Evolutionary conservation across 2,797 vertebrate genomes (phyloP).

Genomic region (Danio kyathit): DNA sequence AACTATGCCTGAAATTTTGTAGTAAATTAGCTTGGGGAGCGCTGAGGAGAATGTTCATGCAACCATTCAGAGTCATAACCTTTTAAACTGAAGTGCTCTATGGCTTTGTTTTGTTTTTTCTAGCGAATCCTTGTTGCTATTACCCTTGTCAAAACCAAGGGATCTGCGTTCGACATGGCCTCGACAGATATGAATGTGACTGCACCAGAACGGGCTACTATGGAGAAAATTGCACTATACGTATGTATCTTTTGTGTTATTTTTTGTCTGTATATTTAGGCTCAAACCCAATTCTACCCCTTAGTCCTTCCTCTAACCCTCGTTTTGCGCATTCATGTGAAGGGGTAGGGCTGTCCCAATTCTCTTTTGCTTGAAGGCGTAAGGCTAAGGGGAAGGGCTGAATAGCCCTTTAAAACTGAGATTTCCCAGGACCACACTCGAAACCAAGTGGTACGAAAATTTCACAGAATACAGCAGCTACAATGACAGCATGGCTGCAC

Average conservation of each 20-base stretch:
- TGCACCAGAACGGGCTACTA: conserved; percentile 90
- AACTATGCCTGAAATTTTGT: not conserved
- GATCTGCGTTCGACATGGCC: conserved; percentile 84
- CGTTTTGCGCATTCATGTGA: too few species aligned
- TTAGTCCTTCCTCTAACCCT: too few species aligned
- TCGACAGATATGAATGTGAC: conserved; percentile 86
- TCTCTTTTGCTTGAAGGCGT: too few species aligned
- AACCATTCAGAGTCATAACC: not conserved
- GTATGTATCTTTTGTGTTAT: conserved; percentile 79
- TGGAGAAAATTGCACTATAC: conserved; percentile 88
- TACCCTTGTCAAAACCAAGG: conserved; percentile 94
- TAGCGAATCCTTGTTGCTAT: conserved; percentile 94
- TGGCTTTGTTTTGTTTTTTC: not conserved
- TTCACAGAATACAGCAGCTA: too few species aligned
- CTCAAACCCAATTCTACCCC: too few species aligned
- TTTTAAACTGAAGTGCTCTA: not conserved
- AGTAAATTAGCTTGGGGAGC: not conserved
- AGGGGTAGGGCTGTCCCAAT: too few species aligned
- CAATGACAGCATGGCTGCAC: too few species aligned
- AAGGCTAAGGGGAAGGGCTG: too few species aligned
- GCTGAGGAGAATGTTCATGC: not conserved
- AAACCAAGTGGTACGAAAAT: too few species aligned
- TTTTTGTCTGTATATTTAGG: not conserved
- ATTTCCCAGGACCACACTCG: too few species aligned
- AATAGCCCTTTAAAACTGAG: too few species aligned